These are phyloP conservation scores for Omphaloscelis lunosa DNA, from an alignment of 2,888 invertebrate genomes.

Conservation along the genomic window DNA sequence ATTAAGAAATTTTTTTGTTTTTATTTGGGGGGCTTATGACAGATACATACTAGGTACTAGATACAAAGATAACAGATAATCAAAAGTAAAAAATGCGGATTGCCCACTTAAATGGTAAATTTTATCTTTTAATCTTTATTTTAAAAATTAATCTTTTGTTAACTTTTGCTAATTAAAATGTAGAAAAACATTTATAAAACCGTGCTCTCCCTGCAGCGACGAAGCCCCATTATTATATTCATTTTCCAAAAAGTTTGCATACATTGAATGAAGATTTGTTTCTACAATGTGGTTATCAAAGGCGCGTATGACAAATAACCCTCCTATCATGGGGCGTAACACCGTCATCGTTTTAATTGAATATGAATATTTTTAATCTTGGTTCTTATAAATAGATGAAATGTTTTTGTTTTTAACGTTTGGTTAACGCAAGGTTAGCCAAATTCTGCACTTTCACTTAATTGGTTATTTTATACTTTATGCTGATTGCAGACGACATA, in stretches of 20 bases:
- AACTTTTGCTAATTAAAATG: too few species aligned
- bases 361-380: slow-evolving; percentile 27
- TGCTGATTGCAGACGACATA: not conserved
- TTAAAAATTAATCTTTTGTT: not conserved
- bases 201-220: not conserved
- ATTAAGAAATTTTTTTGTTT: slow-evolving; percentile 19
- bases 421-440: slow-evolving; percentile 6
- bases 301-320: not conserved
- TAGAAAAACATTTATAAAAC: not conserved
- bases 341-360: slow-evolving; percentile 8
- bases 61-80: slow-evolving; percentile 22
- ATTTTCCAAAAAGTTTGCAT: not conserved
- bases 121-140: not conserved
- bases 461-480: not conserved
- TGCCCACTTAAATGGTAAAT: not conserved
- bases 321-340: slow-evolving; percentile 12
- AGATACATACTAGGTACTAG: slow-evolving; percentile 16
- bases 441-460: not conserved
- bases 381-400: slow-evolving; percentile 24
- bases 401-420: slow-evolving; percentile 11
- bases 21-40: slow-evolving; percentile 23
- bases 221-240: not conserved
- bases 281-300: slow-evolving; percentile 6
- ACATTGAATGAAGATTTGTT: not conserved
- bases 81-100: not conserved